phyloP scores from a whole-genome alignment of 2,797 vertebrate genomes.

The Acipenser ruthenus region DNA sequence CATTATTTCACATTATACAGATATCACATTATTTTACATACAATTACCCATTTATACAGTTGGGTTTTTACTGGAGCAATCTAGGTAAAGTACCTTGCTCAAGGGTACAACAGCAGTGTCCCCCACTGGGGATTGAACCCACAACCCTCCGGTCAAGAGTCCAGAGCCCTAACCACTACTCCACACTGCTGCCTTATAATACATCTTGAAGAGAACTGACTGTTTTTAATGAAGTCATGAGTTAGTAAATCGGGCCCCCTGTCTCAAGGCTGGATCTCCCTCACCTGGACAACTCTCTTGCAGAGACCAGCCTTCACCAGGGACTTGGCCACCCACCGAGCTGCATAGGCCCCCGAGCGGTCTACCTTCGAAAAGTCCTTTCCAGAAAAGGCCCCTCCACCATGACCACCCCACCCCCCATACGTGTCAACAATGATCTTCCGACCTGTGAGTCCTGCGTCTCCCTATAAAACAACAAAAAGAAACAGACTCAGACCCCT shows the following conservation, averaged over 20 bases:
- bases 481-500: not conserved
- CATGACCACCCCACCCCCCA: conserved; percentile 63
- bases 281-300: conserved; percentile 58
- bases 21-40: too few relatives aligned
- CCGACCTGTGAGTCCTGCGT: conserved; percentile 62
- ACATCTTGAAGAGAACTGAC: not conserved
- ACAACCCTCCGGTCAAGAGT: too few relatives aligned
- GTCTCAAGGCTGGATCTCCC: not conserved
- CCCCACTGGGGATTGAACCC: too few relatives aligned
- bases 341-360: conserved; percentile 62
- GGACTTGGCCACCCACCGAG: conserved; percentile 68
- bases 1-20: too few relatives aligned
- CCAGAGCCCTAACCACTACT: too few relatives aligned
- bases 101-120: too few relatives aligned
- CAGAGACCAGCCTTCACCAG: conserved; percentile 65
- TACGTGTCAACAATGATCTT: conserved; percentile 69
- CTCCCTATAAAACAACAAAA: conserved; percentile 34
- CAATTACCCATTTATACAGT: too few relatives aligned
- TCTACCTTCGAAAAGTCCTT: conserved; percentile 68
- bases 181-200: too few relatives aligned
- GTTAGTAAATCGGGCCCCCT: not conserved
- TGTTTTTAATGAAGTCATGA: not conserved
- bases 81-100: too few relatives aligned
- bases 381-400: conserved; percentile 65
- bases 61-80: too few relatives aligned